Conservation (phyloP, 2,888 invertebrate species). For the Bibio marci region DNA sequence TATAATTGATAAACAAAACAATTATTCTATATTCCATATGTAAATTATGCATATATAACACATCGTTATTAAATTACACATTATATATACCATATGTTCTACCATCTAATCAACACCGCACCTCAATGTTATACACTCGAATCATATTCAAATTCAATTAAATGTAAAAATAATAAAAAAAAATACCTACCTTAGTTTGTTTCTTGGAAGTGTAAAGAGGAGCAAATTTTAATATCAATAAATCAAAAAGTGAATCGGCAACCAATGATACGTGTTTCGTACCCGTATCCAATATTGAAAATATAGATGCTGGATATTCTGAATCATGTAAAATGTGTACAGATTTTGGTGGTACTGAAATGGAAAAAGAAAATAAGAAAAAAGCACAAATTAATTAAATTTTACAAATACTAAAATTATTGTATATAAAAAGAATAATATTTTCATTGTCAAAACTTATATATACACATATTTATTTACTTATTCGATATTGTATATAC, state of each 20-base stretch:
- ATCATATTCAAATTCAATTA: no score
- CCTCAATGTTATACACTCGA: no score
- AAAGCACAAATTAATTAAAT: background rate
- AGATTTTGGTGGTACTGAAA: conserved; percentile 52
- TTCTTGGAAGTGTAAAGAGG: conserved; percentile 80
- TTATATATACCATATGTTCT: no score
- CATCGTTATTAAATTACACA: no score
- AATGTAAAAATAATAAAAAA: no score
- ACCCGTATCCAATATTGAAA: conserved; percentile 77
- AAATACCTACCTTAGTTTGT: conserved; percentile 45
- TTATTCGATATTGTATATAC: no score
- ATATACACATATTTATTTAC: no score
- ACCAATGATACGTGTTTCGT: conserved; percentile 73
- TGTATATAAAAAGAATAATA: background rate
- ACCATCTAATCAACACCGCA: no score
- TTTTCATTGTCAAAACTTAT: no score
- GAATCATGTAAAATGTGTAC: conserved; percentile 91
- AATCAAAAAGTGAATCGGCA: conserved; percentile 80
- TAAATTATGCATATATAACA: no score
- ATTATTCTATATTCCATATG: no score
- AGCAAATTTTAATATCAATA: conserved; percentile 77
- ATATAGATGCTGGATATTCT: conserved; percentile 87
- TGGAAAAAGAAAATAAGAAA: background rate
- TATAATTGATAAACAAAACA: no score
- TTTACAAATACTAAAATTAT: background rate